Percentiles rank a stretch among this genome's conserved stretches.
Evolutionary conservation across 2,888 invertebrate genomes (phyloP).

Genomic region (Leptinotarsa haldemani): DNA sequence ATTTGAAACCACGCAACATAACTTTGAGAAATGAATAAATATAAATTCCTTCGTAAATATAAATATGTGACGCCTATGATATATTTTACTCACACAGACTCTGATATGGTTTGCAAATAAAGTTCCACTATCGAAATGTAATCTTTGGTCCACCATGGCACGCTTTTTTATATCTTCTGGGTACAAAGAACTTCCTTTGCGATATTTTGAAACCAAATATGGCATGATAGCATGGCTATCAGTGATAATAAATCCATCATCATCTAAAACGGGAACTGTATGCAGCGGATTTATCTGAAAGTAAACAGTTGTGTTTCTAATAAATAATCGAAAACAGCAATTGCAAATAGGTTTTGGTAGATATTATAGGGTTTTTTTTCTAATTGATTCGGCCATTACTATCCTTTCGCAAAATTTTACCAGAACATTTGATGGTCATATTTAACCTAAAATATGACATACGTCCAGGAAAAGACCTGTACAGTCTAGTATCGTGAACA

Average conservation of each 20-base stretch:
- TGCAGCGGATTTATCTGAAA: conserved; percentile 71
- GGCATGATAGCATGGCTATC: conserved; percentile 68
- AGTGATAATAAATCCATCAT: conserved; percentile 68
- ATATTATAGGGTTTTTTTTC: background rate
- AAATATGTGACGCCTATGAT: too few relatives aligned
- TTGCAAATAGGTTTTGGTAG: too few relatives aligned
- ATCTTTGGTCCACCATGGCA: conserved; percentile 68
- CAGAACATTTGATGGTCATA: too few relatives aligned
- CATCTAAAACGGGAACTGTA: conserved; percentile 71
- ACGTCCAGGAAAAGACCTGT: too few relatives aligned
- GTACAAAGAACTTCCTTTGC: conserved; percentile 68
- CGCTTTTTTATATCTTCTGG: conserved; percentile 68
- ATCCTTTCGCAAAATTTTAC: background rate
- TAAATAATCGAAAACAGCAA: too few relatives aligned
- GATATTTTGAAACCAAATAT: conserved; percentile 70
- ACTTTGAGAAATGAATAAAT: too few relatives aligned
- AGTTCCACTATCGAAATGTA: conserved; percentile 69
- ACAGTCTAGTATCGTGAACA: too few relatives aligned
- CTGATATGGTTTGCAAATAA: conserved; percentile 62
- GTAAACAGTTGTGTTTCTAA: too few relatives aligned
- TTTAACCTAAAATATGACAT: too few relatives aligned
- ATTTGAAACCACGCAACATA: too few relatives aligned
- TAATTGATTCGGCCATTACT: background rate
- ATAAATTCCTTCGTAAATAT: too few relatives aligned
- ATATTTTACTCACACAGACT: conserved; percentile 18